These are phyloP conservation scores for Spodoptera litura DNA, from an alignment of 1,140 invertebrate species.

Conservation along the genomic window DNA sequence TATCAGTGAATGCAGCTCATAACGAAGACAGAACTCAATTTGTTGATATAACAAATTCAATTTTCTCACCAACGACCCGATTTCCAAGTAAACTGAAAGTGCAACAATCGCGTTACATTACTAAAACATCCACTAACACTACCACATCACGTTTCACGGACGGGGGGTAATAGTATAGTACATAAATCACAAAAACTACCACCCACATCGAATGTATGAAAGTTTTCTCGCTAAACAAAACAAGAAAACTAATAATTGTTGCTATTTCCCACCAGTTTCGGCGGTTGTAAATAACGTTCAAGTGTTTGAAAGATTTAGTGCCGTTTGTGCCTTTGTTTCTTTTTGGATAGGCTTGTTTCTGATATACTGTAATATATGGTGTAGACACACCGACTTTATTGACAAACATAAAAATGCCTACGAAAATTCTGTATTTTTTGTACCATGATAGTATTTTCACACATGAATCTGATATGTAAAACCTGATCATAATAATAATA, in stretches of 20 bases:
- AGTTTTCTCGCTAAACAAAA: conserved; percentile 49
- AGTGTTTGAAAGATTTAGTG: conserved; percentile 40
- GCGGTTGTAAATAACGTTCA: conserved; percentile 50
- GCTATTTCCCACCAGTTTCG: conserved; percentile 42
- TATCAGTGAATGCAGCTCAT: too few relatives aligned
- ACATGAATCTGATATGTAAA: too few relatives aligned
- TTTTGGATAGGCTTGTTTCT: conserved; percentile 2
- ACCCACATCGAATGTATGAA: conserved; percentile 46
- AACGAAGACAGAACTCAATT: too few relatives aligned
- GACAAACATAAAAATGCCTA: not conserved
- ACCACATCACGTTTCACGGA: conserved; percentile 38
- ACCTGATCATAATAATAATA: not conserved
- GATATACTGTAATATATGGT: not conserved
- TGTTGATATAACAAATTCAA: conserved; percentile 17
- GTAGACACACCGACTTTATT: not conserved
- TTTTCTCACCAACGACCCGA: not conserved
- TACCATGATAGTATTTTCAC: too few relatives aligned
- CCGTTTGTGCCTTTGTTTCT: not conserved
- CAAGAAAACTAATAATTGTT: conserved; percentile 60
- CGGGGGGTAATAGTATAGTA: conserved; percentile 25
- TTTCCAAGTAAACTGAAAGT: not conserved
- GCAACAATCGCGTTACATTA: conserved; percentile 22
- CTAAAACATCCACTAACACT: conserved; percentile 31
- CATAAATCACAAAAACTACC: conserved; percentile 53
- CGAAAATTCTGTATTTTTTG: too few relatives aligned